Evolutionary conservation across 2,888 invertebrate species (phyloP), one percentile per base, ranked within the genome.

Genomic region (Acronicta leporina): DNA sequence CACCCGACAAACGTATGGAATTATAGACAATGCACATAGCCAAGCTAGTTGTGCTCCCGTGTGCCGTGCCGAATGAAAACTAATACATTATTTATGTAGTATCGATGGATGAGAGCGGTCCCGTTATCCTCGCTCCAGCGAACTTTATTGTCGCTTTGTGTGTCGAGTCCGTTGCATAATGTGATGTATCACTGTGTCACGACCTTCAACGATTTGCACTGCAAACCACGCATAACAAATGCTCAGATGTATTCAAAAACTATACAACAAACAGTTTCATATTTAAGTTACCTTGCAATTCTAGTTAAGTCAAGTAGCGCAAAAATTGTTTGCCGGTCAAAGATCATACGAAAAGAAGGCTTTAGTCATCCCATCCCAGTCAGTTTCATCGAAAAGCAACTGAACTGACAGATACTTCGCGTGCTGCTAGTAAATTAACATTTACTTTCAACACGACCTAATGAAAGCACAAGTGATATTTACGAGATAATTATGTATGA

Each of bases 71-170:
- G 40, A 61, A 66, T 68, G 55, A 41, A 60, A 60, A 68, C 72
- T 55, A 55, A 55, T 63, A 67, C 58, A 55, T 51, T 49, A 63
- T 3, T 2, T 20, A 20, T 20, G 20, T 49, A 40, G 45, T 40
- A 57, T 54, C 54, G 49, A 64, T 56, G 49, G 51, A 58, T 46
- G 61, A 45, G 54, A 57, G 54, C 13, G 61, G 53, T 69, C 75
- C 71, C 73, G 77, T 72, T 68, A 62, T 74, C 55, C 66, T 68
- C 76, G 80, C 81, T 75, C 70, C 68, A 68, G 55, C 60, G 75
- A 55, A 41, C 66, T 66, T 82, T 77, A 83, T 75, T 51, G 69
- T 58, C 64, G 66, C 72, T 75, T 79, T 77, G 73, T 73, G 65
- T 61, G 55, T 65, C 55, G 42, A 49, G 41, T 61, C 40, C 42